Percentiles rank a stretch among this genome's conserved stretches.
These are phyloP conservation scores for Riptortus pedestris DNA, from an alignment of 1,140 invertebrate species.

Conservation along the genomic window DNA sequence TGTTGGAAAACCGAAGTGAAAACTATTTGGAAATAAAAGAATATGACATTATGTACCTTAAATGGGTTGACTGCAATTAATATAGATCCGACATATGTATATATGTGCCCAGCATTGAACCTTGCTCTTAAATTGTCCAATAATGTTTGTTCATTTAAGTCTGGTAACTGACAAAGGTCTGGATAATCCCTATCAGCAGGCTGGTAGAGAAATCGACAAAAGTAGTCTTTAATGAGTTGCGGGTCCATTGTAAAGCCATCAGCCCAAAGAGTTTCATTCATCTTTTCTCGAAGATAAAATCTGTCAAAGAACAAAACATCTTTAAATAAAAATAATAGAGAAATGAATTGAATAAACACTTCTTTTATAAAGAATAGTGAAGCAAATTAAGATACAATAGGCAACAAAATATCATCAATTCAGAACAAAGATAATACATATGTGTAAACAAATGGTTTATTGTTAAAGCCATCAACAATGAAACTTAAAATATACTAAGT, in stretches of 20 bases:
- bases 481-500: too few species aligned
- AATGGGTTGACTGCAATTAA: constrained; percentile 86
- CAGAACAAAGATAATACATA: too few species aligned
- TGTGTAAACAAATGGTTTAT: too few species aligned
- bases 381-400: too few species aligned
- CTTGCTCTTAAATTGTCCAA: constrained; percentile 81
- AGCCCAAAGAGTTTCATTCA: constrained; percentile 65
- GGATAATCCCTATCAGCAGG: constrained; percentile 84
- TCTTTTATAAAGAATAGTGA: too few species aligned
- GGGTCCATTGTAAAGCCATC: constrained; percentile 81
- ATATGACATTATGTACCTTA: too few species aligned
- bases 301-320: constrained; percentile 39
- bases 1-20: too few species aligned
- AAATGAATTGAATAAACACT: not conserved
- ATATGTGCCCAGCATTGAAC: constrained; percentile 86
- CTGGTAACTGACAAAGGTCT: constrained; percentile 87
- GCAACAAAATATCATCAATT: too few species aligned
- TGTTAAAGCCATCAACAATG: too few species aligned
- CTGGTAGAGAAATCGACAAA: constrained; percentile 81
- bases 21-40: too few species aligned
- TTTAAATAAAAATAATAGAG: constrained; percentile 10
- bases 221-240: constrained; percentile 79
- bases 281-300: constrained; percentile 75
- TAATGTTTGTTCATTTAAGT: constrained; percentile 86
- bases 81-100: constrained; percentile 93